These are phyloP conservation scores for Romanogobio albipinnatus DNA, from an alignment of 2,113 vertebrate genomes.

Conservation along the genomic window DNA sequence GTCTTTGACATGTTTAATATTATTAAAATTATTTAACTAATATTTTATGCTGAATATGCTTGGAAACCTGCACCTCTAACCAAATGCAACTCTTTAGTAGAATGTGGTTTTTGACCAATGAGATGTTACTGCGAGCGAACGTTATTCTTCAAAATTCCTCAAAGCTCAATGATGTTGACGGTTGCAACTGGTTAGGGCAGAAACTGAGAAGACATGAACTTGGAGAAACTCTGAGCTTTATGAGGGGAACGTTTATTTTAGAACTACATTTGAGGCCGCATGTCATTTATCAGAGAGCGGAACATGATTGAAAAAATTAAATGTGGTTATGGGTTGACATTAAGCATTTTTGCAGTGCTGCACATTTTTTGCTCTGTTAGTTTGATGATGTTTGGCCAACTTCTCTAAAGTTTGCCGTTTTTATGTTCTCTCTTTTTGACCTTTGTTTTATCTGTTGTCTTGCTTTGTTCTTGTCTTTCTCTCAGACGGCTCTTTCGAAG, in stretches of 20 bases:
- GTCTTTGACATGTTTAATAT: not conserved
- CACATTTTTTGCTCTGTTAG: constrained; percentile 4
- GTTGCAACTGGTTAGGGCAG: not conserved
- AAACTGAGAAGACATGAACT: not conserved
- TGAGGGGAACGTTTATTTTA: not conserved
- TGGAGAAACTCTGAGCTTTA: not conserved
- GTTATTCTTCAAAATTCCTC: not conserved
- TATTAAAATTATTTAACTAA: not conserved
- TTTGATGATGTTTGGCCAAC: not conserved
- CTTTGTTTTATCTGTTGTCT: constrained; percentile 7
- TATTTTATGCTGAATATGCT: not conserved
- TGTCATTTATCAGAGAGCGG: not conserved
- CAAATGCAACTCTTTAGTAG: not conserved
- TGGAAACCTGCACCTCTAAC: not conserved
- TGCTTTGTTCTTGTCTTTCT: not conserved
- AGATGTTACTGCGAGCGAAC: not conserved
- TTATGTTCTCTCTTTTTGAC: not conserved
- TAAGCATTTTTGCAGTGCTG: constrained; percentile 9
- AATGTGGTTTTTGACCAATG: not conserved
- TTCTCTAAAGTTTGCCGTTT: not conserved
- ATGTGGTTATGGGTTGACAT: not conserved
- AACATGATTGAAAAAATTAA: not conserved
- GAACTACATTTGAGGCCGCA: not conserved
- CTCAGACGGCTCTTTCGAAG: no score
- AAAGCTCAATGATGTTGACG: not conserved